phyloP scores from a whole-genome alignment of 2,797 vertebrate genomes.

The Antennarius maculatus region DNA sequence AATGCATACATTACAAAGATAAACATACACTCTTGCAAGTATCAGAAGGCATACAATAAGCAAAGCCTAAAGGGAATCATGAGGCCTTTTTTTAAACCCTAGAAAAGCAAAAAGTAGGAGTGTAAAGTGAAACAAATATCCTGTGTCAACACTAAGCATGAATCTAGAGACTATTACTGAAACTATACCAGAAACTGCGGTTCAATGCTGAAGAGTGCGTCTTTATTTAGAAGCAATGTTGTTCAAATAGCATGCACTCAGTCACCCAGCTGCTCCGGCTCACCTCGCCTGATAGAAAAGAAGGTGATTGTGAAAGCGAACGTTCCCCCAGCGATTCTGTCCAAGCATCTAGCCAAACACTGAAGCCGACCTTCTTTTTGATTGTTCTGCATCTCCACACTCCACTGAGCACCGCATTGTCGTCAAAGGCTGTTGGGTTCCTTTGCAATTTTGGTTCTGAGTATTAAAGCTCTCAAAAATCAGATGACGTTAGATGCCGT shows the following conservation, averaged over 20 bases:
- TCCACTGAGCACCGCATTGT: constrained; percentile 4
- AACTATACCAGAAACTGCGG: constrained; percentile 38
- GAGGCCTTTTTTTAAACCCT: constrained; percentile 1
- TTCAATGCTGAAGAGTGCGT: constrained; percentile 35
- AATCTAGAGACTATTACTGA: constrained; percentile 22
- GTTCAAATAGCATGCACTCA: constrained; percentile 56
- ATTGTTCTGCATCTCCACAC: constrained; percentile 11
- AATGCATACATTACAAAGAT: constrained; percentile 3
- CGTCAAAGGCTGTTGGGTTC: constrained; percentile 6
- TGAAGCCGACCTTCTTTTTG: constrained; percentile 24
- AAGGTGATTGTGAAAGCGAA: constrained; percentile 39
- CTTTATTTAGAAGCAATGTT: constrained; percentile 58
- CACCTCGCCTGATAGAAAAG: background rate
- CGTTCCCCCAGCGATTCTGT: constrained; percentile 26
- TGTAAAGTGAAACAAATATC: constrained; percentile 18
- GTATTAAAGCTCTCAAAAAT: constrained; percentile 15
- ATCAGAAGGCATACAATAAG: background rate
- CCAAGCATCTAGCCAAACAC: constrained; percentile 4
- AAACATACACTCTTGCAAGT: constrained; percentile 10
- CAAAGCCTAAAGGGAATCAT: constrained; percentile 2
- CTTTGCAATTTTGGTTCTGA: constrained; percentile 37
- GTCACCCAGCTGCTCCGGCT: constrained; percentile 46
- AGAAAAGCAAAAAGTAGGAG: constrained; percentile 1
- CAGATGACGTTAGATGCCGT: constrained; percentile 4
- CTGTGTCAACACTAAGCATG: background rate